Evolutionary conservation across 2,113 vertebrate genomes (phyloP).

Genomic region (pig (Sus scrofa)): T2T-Sscrofa CM000812.6:239921001-239921500

Average conservation of each 20-base stretch:
- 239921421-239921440: no score
- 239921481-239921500: no score
- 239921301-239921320: constrained; percentile 32
- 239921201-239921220: constrained; percentile 68
- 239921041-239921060: constrained; percentile 39
- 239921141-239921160: constrained; percentile 61
- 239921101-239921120: constrained; percentile 22
- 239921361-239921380: no score
- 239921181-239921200: constrained; percentile 64
- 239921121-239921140: constrained; percentile 39
- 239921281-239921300: constrained; percentile 69
- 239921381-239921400: no score
- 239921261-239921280: constrained; percentile 70
- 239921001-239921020: background rate
- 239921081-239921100: constrained; percentile 1
- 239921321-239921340: constrained; percentile 34
- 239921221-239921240: constrained; percentile 57
- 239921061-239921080: constrained; percentile 59
- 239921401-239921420: no score
- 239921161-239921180: constrained; percentile 63
- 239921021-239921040: constrained; percentile 30
- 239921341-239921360: no score
- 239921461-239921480: no score
- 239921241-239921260: constrained; percentile 77
- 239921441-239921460: no score